Evolutionary conservation across 2,888 invertebrate genomes (phyloP), one percentile per base, ranked within the genome.

Genomic region (Andrena bicolor): DNA sequence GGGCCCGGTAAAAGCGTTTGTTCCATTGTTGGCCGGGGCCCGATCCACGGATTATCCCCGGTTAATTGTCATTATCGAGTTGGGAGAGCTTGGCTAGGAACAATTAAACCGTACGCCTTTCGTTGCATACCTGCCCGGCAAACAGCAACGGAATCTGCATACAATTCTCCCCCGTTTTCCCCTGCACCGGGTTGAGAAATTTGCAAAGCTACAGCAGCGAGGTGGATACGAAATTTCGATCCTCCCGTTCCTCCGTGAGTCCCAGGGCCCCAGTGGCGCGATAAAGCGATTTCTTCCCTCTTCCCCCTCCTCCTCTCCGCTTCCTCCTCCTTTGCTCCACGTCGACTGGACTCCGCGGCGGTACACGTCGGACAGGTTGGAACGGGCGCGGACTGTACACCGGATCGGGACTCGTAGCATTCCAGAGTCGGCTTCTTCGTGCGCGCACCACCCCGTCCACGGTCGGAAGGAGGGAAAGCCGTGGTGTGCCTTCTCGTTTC

Each of bases 391-490:
- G 84, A 85, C 86, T 88, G 82, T 83, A 89, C 86, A 71, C 76
- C 82, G 82, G 86, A 87, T 87, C 87, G 80, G 79, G 79, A 80
- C 87, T 80, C 87, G 84, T 88, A 85, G 91, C 92, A 92, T 92
- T 92, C 91, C 91, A 87, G 82, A 85, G 89, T 86, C 85, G 88
- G 88, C 89, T 91, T 90, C 90, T 91, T 91, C 89, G 88, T 88
- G 85, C 89, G 87, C 88, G 85, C 88, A 73, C 76, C 88, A 83
- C 79, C 87, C 88, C 80, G 69, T 70, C 64, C 63, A 69, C 58
- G 70, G 65, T 32, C 74, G 35, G 65, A 64, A 73, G 73, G 81
- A 60, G 70, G 80, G 35, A 80, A 64, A 74, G 51, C 75, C 64
- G 56, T 51, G 74, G 76, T 79, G 74, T 81, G 84, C 82, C 82